phyloP scores from a whole-genome alignment of 2,797 vertebrate genomes.

The Sardinella longiceps region DNA sequence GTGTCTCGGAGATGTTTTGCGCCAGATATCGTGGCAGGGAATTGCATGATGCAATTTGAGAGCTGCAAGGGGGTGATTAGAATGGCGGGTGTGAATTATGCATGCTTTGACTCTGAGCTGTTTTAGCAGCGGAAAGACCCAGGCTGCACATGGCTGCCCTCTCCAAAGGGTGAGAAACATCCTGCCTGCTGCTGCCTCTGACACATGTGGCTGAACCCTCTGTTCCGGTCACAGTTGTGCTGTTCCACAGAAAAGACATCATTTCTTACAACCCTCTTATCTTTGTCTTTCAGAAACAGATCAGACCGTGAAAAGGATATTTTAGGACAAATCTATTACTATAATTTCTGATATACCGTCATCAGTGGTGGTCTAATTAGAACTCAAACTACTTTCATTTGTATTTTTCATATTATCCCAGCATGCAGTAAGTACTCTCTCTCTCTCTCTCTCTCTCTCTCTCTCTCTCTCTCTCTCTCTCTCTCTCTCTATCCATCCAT shows the following conservation, averaged over 20 bases:
- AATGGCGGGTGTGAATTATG: slow-evolving; percentile 22
- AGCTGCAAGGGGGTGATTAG: neutral
- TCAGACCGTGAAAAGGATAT: no score
- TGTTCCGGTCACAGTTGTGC: neutral
- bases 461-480: no score
- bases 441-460: no score
- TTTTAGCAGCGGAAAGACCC: neutral
- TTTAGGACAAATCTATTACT: no score
- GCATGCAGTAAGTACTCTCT: no score
- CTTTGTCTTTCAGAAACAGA: no score
- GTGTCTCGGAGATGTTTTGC: neutral
- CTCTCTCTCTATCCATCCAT: no score
- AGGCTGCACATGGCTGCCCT: neutral
- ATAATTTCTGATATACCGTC: no score
- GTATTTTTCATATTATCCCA: no score
- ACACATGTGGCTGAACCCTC: neutral
- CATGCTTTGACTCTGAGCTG: neutral
- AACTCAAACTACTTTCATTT: no score
- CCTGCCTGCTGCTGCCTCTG: neutral
- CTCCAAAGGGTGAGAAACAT: neutral
- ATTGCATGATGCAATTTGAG: slow-evolving; percentile 15
- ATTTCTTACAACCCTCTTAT: no score
- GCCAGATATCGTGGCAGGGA: neutral
- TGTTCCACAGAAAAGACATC: neutral
- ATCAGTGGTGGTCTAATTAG: no score